Conservation (phyloP, 1,140 invertebrate species). For the Drosophila miranda region DNA sequence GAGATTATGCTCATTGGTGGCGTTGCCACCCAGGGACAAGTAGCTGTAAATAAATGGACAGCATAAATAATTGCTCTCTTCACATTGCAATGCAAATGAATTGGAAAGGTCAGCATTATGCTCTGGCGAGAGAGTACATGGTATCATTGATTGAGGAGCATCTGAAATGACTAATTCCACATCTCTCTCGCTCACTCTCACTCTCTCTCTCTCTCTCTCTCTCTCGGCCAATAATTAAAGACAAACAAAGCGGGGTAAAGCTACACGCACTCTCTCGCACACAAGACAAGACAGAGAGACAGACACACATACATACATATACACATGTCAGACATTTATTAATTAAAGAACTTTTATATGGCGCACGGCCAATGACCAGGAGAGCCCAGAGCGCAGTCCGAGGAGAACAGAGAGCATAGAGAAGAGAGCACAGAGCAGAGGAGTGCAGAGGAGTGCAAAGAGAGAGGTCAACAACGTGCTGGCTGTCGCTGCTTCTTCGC, state of each 20-base stretch:
- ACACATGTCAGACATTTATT: conserved; percentile 34
- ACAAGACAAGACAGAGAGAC: not conserved
- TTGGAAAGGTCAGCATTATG: not conserved
- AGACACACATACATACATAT: conserved; percentile 2
- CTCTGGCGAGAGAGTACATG: not conserved
- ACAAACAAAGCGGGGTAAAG: conserved; percentile 12
- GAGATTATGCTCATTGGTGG: too few species aligned
- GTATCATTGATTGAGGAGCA: conserved; percentile 2
- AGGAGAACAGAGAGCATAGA: conserved; percentile 1
- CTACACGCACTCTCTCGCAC: not conserved
- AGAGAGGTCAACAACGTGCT: conserved; percentile 45
- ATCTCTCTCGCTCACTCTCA: not conserved
- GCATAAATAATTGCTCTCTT: too few species aligned
- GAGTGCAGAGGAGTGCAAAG: not conserved
- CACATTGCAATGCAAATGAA: not conserved
- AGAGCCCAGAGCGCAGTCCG: not conserved
- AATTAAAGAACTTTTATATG: conserved; percentile 45
- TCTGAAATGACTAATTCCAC: conserved; percentile 25
- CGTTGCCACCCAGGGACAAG: too few species aligned
- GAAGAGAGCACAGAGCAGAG: too few species aligned
- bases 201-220: too few species aligned
- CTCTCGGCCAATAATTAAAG: conserved; percentile 4
- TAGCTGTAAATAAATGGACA: too few species aligned
- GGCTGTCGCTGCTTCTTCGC: not conserved
- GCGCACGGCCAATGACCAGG: conserved; percentile 53